phyloP scores from a whole-genome alignment of 2,888 invertebrate species.

The Teinopalpus imperialis region DNA sequence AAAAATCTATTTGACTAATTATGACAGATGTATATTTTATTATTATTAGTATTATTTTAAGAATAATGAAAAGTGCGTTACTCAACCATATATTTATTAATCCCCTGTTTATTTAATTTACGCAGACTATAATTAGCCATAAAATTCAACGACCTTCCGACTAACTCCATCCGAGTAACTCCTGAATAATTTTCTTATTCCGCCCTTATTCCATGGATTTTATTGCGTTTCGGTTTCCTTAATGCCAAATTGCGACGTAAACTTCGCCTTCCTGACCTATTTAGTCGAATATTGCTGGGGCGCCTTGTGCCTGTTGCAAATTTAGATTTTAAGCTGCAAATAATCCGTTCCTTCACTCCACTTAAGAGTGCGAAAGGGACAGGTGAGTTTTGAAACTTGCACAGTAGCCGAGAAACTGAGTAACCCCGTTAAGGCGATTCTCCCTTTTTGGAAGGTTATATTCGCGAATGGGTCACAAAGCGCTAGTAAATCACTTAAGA shows the following conservation, averaged over 20 bases:
- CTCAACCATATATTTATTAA: too few species aligned
- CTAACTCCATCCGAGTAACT: constrained; percentile 33
- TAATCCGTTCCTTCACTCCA: constrained; percentile 50
- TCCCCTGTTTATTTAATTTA: constrained; percentile 8
- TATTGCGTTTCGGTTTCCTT: constrained; percentile 70
- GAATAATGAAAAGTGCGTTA: too few species aligned
- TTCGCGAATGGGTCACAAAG: constrained; percentile 60
- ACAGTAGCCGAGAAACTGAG: constrained; percentile 48
- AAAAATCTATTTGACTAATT: too few species aligned
- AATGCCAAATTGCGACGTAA: constrained; percentile 69
- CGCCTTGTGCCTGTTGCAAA: constrained; percentile 59
- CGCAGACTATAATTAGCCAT: constrained; percentile 11
- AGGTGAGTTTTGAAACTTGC: constrained; percentile 36
- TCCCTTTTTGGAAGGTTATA: constrained; percentile 43
- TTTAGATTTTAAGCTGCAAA: constrained; percentile 56
- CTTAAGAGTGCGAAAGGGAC: constrained; percentile 45
- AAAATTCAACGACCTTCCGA: constrained; percentile 20
- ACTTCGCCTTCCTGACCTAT: constrained; percentile 81
- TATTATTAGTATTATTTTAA: too few species aligned
- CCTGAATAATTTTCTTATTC: constrained; percentile 68
- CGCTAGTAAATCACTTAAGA: constrained; percentile 76
- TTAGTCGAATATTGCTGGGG: constrained; percentile 70
- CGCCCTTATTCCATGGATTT: constrained; percentile 58
- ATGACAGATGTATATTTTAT: too few species aligned
- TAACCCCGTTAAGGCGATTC: constrained; percentile 55